phyloP scores from a whole-genome alignment of 2,113 vertebrate species.

The Erythrocercus mccallii region DNA sequence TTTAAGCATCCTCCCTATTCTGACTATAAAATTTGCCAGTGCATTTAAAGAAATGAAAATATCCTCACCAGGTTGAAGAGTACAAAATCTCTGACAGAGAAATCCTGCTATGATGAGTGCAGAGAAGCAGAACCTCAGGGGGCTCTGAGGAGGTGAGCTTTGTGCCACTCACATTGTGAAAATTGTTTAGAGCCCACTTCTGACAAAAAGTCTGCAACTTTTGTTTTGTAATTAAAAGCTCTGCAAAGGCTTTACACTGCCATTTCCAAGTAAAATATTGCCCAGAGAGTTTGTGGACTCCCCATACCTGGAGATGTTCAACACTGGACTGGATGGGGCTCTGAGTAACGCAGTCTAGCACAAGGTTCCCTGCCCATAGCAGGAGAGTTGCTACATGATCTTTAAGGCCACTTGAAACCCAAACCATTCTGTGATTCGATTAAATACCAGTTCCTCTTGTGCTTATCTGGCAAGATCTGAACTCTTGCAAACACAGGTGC shows the following conservation, averaged over 20 bases:
- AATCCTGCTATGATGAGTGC: neutral
- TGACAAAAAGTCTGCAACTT: neutral
- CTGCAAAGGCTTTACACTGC: neutral
- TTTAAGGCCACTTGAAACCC: neutral
- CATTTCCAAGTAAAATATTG: neutral
- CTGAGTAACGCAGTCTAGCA: neutral
- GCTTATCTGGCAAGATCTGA: neutral
- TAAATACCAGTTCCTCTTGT: neutral
- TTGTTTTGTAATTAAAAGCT: neutral
- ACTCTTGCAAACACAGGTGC: neutral
- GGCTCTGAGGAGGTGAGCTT: neutral
- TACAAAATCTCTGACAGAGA: neutral
- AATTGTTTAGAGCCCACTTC: neutral
- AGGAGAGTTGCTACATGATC: neutral
- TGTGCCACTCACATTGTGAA: accelerated
- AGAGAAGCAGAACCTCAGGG: neutral
- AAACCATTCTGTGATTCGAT: neutral
- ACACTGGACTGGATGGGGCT: neutral
- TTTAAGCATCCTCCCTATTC: neutral
- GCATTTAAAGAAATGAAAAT: neutral
- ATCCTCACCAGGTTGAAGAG: neutral
- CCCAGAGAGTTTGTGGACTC: neutral
- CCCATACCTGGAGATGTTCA: neutral
- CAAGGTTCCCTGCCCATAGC: neutral
- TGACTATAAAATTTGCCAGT: neutral